Conservation (phyloP, 2,888 invertebrate genomes). For the Coelopa pilipes region DNA sequence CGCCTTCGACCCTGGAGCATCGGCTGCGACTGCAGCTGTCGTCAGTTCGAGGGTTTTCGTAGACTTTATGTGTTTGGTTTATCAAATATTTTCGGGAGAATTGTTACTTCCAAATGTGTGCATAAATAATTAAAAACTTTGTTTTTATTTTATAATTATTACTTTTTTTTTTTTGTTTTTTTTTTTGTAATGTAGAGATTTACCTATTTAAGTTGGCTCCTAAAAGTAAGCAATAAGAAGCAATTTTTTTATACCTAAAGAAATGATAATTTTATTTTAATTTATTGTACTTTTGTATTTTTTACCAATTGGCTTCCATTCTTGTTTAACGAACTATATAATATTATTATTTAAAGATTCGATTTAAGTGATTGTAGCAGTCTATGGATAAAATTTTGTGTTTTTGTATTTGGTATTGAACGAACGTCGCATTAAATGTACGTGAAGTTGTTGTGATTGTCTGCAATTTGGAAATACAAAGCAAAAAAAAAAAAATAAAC, state of each 20-base stretch:
- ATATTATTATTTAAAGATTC: slow-evolving; percentile 7
- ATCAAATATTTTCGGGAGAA: no score
- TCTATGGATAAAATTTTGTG: not conserved
- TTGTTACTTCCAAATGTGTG: no score
- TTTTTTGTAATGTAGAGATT: not conserved
- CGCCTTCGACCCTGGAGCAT: no score
- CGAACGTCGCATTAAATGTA: not conserved
- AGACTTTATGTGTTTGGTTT: no score
- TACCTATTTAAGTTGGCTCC: not conserved
- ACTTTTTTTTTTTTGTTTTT: not conserved
- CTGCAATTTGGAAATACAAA: no score
- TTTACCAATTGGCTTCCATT: slow-evolving; percentile 29
- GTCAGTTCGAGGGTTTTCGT: no score
- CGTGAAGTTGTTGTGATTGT: not conserved
- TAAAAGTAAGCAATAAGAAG: not conserved
- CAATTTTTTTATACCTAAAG: not conserved
- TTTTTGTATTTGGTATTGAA: not conserved
- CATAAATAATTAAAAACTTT: no score
- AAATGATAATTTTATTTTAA: not conserved
- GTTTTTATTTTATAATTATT: no score
- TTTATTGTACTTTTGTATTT: slow-evolving; percentile 1
- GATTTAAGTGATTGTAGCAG: not conserved
- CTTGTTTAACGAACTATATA: slow-evolving; percentile 20
- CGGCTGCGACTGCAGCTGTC: no score
- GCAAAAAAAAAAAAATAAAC: no score